phyloP scores from a whole-genome alignment of 2,113 vertebrate genomes.

The Cettia cetti region DNA sequence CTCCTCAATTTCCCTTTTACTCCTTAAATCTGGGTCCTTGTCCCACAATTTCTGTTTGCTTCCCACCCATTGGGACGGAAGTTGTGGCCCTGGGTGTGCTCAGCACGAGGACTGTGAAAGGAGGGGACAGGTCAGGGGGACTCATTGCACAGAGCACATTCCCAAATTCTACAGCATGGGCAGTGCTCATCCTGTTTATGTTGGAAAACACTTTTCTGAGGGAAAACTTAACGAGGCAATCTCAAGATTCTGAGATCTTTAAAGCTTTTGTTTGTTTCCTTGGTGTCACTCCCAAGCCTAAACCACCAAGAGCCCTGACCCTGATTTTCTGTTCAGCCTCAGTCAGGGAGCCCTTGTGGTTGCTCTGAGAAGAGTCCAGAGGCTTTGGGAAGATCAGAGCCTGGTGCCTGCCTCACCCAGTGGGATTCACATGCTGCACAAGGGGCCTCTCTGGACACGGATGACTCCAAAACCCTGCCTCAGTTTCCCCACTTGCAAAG shows the following conservation, averaged over 20 bases:
- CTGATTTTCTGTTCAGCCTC: not conserved
- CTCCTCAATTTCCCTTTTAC: accelerated
- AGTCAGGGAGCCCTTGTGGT: not conserved
- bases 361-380: not conserved
- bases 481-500: not conserved
- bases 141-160: not conserved
- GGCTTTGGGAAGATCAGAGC: not conserved
- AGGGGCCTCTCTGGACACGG: accelerated
- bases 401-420: not conserved
- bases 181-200: not conserved
- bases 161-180: accelerated
- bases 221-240: not conserved
- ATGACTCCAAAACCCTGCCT: not conserved
- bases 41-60: not conserved
- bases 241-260: not conserved
- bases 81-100: not conserved
- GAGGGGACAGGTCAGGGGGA: not conserved
- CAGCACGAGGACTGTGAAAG: not conserved
- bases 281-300: not conserved
- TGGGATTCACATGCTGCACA: not conserved
- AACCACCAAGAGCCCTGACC: not conserved
- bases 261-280: not conserved
- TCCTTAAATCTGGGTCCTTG: not conserved
- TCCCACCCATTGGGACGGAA: not conserved
- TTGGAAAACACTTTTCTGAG: not conserved